These are phyloP conservation scores for Pygocentrus nattereri DNA, from an alignment of 2,797 vertebrate genomes.

Conservation along the genomic window DNA sequence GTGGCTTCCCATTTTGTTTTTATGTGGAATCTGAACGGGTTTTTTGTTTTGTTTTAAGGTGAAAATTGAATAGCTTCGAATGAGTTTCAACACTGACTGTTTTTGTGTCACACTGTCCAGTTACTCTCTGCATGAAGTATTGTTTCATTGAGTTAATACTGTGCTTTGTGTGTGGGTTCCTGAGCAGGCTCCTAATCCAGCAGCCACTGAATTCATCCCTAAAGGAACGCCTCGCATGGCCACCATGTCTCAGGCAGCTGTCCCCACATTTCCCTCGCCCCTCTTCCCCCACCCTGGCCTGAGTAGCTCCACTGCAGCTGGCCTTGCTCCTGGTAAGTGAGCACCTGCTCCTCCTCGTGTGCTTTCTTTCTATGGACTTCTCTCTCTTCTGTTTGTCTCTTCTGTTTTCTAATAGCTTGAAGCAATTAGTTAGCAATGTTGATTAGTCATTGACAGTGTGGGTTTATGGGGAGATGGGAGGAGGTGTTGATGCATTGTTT, in stretches of 20 bases:
- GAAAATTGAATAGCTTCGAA: neutral
- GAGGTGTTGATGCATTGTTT: too few species aligned
- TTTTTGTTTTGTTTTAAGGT: too few species aligned
- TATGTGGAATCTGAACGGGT: too few species aligned
- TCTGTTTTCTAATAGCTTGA: too few species aligned
- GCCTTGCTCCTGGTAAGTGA: slow-evolving; percentile 91
- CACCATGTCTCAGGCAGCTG: slow-evolving; percentile 91
- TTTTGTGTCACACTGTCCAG: neutral
- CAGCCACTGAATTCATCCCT: slow-evolving; percentile 98
- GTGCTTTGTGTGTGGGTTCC: slow-evolving; percentile 7
- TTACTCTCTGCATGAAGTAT: neutral
- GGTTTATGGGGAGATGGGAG: too few species aligned
- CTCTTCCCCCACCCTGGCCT: slow-evolving; percentile 93
- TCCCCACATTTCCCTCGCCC: slow-evolving; percentile 94
- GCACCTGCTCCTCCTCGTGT: neutral
- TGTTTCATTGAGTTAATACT: neutral
- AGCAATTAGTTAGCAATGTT: too few species aligned
- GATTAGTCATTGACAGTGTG: too few species aligned
- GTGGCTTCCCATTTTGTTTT: neutral
- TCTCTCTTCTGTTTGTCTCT: neutral
- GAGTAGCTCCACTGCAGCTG: slow-evolving; percentile 89
- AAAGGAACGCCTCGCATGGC: slow-evolving; percentile 95
- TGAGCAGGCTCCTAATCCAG: slow-evolving; percentile 93
- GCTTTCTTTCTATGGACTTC: neutral
- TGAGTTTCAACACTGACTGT: neutral